Evolutionary conservation across 2,797 vertebrate species (phyloP).

Genomic region (Crenichthys baileyi): DNA sequence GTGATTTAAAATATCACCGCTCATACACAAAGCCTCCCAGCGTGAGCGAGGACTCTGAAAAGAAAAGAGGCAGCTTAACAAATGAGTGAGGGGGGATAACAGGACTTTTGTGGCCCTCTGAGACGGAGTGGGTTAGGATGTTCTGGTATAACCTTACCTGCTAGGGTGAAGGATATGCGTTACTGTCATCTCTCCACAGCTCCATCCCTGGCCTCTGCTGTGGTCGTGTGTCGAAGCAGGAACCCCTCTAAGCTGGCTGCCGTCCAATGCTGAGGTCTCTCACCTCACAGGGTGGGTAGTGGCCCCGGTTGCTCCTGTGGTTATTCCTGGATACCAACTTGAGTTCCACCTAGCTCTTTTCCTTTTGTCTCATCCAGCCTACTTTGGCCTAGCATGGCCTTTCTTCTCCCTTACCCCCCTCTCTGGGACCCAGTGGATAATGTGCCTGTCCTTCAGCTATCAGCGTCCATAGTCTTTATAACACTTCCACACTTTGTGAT

Average conservation of each 20-base stretch:
- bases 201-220: conserved; percentile 57
- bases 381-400: conserved; percentile 60
- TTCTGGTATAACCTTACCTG: conserved; percentile 74
- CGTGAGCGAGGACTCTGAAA: conserved; percentile 51
- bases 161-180: conserved; percentile 78
- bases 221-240: conserved; percentile 65
- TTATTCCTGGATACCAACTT: conserved; percentile 74
- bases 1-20: conserved; percentile 53
- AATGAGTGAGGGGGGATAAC: conserved; percentile 66
- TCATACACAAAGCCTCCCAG: conserved; percentile 63
- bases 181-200: conserved; percentile 64
- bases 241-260: conserved; percentile 79
- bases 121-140: conserved; percentile 69
- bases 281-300: conserved; percentile 76
- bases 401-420: conserved; percentile 64
- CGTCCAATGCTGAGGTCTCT: conserved; percentile 81
- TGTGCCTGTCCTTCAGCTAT: conserved; percentile 80
- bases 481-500: conserved; percentile 41
- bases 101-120: conserved; percentile 64
- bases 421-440: conserved; percentile 68
- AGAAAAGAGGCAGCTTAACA: conserved; percentile 70
- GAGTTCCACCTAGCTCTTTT: conserved; percentile 59
- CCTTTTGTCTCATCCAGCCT: conserved; percentile 64
- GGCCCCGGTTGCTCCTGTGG: conserved; percentile 65
- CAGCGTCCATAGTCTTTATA: conserved; percentile 65